Base-by-base conservation (phyloP, 2,888 invertebrate species). In the Synanthedon vespiformis region DNA sequence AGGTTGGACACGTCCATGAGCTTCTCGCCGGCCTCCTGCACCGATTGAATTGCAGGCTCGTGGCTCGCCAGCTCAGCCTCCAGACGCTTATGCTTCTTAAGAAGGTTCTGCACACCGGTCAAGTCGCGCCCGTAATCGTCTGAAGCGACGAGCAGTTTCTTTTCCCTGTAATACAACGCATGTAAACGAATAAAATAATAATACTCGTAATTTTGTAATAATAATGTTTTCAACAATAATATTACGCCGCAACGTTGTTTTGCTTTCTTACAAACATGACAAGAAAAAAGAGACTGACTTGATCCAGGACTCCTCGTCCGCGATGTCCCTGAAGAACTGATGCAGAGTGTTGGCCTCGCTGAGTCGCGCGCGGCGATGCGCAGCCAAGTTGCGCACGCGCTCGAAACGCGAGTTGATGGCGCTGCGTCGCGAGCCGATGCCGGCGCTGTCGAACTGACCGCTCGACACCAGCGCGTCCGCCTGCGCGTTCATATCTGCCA, bases 301-400 rank as follows among this genome's bases (percentile, higher is more conserved):
- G 78, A 99, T 99, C 99, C 99, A 99, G 6, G 97, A 97, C 84
- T 99, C 99, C 86, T 99, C 99, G 74, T 99, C 99, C 58, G 99
- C 99, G 75, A 99, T 98, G 76, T 99, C 99, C 53, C 99, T 89
- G 92, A 99, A 97, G 94, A 99, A 99, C 87, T 99, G 99, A 81
- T 99, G 99, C 73, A 99, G 90, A 5, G 98, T 98, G 75, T 98
- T 95, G 48, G 99, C 98, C 83, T 99, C 99, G 79, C 96, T 95
- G 55, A 99, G 90, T 40, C 97, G 90, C 8, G 95, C 94, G 70
- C 97, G 95, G 50, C 99, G 91, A 72, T 97, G 95, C 49, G 95
- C 95, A 51, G 98, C 97, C 63, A 98, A 89, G 74, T 94, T 95
- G 77, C 94, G 93, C 65, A 98, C 96, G 64, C 97, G 91, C 82